Base-by-base conservation (phyloP, 2,797 vertebrate genomes). In the Channa striata region DNA sequence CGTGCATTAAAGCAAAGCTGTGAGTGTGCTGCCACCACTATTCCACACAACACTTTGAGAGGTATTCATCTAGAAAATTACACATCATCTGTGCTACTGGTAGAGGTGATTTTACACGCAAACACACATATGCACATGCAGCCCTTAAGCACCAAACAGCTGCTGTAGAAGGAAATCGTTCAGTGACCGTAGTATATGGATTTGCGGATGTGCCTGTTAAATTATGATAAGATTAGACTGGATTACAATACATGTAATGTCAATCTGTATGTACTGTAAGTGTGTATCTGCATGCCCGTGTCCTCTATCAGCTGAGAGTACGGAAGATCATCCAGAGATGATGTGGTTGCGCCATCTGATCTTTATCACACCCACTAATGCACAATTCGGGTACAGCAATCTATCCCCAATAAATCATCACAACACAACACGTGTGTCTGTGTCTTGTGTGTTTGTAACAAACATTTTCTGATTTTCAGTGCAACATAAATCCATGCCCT, bases 41-140 rank as follows among this genome's bases (percentile, higher is more conserved):
- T 90, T 91, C 80, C 82, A 84, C 88, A 93, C 91, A 94, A 93
- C 94, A 94, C 94, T 96, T 95, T 95, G 87, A 93, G 94, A 96
- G 93, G 93, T 96, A 95, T 95, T 96, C 95, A 95, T 92, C 94
- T 95, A 96, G 95, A 96, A 97, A 96, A 96, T 95, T 96, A 94
- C 94, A 95, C 94, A 95, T 96, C 92, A 93, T 94, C 92, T 93
- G 88, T 86, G 89, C 86, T 84, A 84, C 93, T 87, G 87, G 92
- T 88, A 86, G 91, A 93, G 87, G 90, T 90, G 92, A 92, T 92
- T 92, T 89, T 88, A 87, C 83, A 80, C 75, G 85, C 74, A 83
- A 59, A 76, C 60, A 72, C 71, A 75, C 51, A 54, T 40, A 63
- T 4, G 13, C 65, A 74, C 86, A 73, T 82, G 69, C 64, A 77